A percentile compares a stretch with the other conserved stretches of the same genome.
Evolutionary conservation across 2,113 vertebrate species (phyloP).

Genomic region (Nycticorax nycticorax): DNA sequence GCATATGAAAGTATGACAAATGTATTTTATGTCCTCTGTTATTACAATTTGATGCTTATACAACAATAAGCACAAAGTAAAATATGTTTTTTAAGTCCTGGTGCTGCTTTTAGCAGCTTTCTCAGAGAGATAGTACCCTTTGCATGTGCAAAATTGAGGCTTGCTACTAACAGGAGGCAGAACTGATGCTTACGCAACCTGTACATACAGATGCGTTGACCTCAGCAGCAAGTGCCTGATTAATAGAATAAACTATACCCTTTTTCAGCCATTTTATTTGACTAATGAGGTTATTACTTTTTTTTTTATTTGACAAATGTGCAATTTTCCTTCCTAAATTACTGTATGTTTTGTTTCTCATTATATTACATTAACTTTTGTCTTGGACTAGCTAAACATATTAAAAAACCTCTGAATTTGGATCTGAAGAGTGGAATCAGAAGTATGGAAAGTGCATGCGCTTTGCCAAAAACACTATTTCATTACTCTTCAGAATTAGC

Average conservation of each 20-base stretch:
- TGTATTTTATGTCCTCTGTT: neutral
- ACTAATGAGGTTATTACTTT: slow-evolving; percentile 13
- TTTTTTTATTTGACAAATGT: slow-evolving; percentile 10
- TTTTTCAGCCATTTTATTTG: slow-evolving; percentile 12
- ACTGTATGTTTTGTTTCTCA: neutral
- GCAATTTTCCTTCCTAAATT: slow-evolving; percentile 22
- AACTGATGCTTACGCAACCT: neutral
- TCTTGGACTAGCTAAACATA: slow-evolving; percentile 56
- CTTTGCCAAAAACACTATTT: slow-evolving; percentile 77
- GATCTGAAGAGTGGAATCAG: slow-evolving; percentile 62
- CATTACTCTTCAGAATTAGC: slow-evolving; percentile 79
- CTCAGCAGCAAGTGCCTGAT: slow-evolving; percentile 11
- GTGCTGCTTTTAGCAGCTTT: neutral
- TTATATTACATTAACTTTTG: slow-evolving; percentile 63
- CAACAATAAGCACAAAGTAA: neutral
- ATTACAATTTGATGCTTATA: neutral
- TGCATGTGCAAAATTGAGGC: neutral
- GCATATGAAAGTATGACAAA: slow-evolving; percentile 30
- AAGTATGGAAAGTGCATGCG: slow-evolving; percentile 52
- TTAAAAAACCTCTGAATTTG: slow-evolving; percentile 62
- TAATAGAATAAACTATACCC: neutral
- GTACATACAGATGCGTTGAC: neutral
- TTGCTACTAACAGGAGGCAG: neutral
- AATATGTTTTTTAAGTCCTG: neutral
- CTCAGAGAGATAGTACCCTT: neutral